phyloP scores from a whole-genome alignment of 2,888 invertebrate species.

The Bellardia bayeri region DNA sequence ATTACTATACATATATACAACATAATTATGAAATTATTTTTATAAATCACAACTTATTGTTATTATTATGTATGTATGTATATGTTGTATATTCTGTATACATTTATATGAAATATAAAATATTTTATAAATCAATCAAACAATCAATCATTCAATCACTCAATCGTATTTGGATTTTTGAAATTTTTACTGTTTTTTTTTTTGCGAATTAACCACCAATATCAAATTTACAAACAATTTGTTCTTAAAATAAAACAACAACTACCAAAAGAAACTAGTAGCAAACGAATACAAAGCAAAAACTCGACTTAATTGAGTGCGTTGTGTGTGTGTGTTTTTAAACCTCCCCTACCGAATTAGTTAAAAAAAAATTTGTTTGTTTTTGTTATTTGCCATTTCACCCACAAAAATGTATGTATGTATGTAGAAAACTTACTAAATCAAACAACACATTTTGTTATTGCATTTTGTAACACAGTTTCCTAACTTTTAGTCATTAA shows the following conservation, averaged over 20 bases:
- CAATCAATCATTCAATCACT: conserved; percentile 74
- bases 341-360: conserved; percentile 29
- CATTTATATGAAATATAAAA: conserved; percentile 44
- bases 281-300: conserved; percentile 2
- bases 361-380: conserved; percentile 7
- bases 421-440: not conserved
- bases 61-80: conserved; percentile 50
- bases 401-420: not conserved
- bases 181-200: conserved; percentile 73
- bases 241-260: conserved; percentile 18
- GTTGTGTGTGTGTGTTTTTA: conserved; percentile 63
- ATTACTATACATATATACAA: conserved; percentile 22
- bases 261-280: conserved; percentile 1
- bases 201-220: conserved; percentile 78
- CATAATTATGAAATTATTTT: not conserved
- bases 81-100: conserved; percentile 53
- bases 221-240: conserved; percentile 54
- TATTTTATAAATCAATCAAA: conserved; percentile 56
- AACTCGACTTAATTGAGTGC: conserved; percentile 55
- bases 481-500: conserved; percentile 16
- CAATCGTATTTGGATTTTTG: conserved; percentile 84
- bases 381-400: conserved; percentile 43
- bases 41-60: conserved; percentile 46
- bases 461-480: conserved; percentile 40
- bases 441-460: conserved; percentile 38